Evolutionary conservation across 2,113 vertebrate genomes (phyloP).

Genomic region (Okapia johnstoni): DNA sequence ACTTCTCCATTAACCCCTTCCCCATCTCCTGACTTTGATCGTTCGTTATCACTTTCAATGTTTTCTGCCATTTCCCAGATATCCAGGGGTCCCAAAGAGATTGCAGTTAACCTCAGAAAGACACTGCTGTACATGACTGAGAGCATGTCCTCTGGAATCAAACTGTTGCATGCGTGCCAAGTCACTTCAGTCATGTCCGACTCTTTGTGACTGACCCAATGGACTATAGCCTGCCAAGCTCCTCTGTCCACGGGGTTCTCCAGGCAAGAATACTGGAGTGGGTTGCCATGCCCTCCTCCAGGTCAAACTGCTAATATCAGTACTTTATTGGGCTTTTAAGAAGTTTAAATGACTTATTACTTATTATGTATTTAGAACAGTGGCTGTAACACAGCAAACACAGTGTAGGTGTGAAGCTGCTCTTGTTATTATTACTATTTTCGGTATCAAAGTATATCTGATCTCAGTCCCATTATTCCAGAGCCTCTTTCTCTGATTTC

Average conservation of each 20-base stretch:
- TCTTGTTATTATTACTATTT: background rate
- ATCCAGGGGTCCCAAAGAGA: background rate
- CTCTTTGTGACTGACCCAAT: fast-evolving
- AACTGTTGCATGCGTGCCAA: background rate
- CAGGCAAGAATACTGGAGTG: background rate
- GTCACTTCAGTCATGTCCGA: background rate
- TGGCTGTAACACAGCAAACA: background rate
- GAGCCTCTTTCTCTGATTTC: background rate
- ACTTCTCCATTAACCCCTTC: background rate
- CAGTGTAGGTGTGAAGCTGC: background rate
- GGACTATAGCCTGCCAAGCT: background rate
- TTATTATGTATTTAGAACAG: background rate
- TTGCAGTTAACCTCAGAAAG: background rate
- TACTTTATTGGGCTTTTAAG: background rate
- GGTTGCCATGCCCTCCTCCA: background rate
- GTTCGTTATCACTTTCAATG: background rate
- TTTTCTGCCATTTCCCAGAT: background rate
- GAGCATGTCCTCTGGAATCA: background rate
- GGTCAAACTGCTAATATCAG: background rate
- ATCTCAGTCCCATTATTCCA: background rate
- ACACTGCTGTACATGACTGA: background rate
- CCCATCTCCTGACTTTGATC: background rate
- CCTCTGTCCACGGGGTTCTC: background rate
- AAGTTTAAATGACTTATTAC: background rate
- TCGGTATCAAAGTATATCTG: background rate